phyloP scores from a whole-genome alignment of 2,888 invertebrate species.

The Byasa hedistus region DNA sequence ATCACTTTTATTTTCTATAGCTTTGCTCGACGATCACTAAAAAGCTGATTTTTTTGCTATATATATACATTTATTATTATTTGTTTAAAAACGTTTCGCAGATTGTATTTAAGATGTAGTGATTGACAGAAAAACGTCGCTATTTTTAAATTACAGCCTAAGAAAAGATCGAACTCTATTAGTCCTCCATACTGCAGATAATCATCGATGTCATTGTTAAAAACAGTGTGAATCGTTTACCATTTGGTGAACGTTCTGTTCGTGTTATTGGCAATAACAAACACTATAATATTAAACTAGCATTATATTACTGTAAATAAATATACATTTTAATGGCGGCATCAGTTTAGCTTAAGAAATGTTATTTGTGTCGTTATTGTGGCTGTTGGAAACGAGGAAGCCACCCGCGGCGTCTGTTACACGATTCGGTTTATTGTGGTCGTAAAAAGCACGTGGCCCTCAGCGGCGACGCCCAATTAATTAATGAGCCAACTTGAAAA shows the following conservation, averaged over 20 bases:
- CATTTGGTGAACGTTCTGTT: no score
- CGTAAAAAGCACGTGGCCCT: constrained; percentile 68
- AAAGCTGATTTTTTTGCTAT: neutral
- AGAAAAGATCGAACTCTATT: no score
- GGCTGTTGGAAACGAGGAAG: constrained; percentile 46
- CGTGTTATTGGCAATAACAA: neutral
- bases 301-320: neutral
- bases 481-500: constrained; percentile 70
- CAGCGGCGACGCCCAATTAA: constrained; percentile 66
- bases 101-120: neutral
- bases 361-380: constrained; percentile 37
- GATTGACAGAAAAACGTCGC: neutral
- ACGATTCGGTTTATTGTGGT: constrained; percentile 58
- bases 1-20: neutral
- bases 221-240: no score
- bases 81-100: neutral
- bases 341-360: constrained; percentile 34
- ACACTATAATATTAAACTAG: neutral
- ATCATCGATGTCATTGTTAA: no score
- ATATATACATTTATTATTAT: neutral
- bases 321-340: constrained; percentile 35
- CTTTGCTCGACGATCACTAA: neutral
- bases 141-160: no score
- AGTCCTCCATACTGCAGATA: no score
- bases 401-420: constrained; percentile 53